These are phyloP conservation scores for Manis crassicaudata DNA, from an alignment of 2,797 vertebrate genomes.

Conservation along the genomic window DNA sequence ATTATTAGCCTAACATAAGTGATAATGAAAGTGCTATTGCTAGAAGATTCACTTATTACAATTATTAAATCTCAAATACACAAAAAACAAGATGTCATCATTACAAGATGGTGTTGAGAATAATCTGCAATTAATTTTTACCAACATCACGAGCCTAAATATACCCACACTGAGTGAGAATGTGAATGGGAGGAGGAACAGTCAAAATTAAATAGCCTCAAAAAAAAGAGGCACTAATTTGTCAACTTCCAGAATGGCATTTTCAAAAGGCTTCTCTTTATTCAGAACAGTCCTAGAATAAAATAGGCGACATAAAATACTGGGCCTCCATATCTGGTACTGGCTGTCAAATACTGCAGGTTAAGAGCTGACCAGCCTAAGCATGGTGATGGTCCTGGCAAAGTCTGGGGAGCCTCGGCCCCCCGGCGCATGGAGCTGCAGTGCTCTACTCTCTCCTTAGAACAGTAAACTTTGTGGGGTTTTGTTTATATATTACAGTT, in stretches of 20 bases:
- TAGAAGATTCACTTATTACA: conserved; percentile 49
- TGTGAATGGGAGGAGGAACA: neutral
- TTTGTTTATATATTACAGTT: neutral
- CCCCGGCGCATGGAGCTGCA: rapidly evolving
- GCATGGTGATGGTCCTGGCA: neutral
- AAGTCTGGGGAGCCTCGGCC: too few species aligned
- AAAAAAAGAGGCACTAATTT: conserved; percentile 37
- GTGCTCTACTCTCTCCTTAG: rapidly evolving
- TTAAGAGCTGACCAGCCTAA: neutral
- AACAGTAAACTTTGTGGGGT: conserved; percentile 24
- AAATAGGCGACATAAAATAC: neutral
- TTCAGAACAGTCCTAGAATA: neutral
- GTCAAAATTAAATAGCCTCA: conserved; percentile 5
- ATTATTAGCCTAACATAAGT: conserved; percentile 61
- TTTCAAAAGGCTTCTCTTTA: conserved; percentile 12
- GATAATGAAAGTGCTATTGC: conserved; percentile 44
- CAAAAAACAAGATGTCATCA: conserved; percentile 44
- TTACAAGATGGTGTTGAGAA: conserved; percentile 14
- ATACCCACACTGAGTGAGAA: neutral
- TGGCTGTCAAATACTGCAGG: neutral
- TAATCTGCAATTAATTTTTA: conserved; percentile 56
- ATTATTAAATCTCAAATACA: conserved; percentile 55
- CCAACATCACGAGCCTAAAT: conserved; percentile 45
- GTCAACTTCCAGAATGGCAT: conserved; percentile 8
- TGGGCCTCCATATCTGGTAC: neutral